phyloP scores from a whole-genome alignment of 2,888 invertebrate genomes.

The Cecidostiba fungosa region DNA sequence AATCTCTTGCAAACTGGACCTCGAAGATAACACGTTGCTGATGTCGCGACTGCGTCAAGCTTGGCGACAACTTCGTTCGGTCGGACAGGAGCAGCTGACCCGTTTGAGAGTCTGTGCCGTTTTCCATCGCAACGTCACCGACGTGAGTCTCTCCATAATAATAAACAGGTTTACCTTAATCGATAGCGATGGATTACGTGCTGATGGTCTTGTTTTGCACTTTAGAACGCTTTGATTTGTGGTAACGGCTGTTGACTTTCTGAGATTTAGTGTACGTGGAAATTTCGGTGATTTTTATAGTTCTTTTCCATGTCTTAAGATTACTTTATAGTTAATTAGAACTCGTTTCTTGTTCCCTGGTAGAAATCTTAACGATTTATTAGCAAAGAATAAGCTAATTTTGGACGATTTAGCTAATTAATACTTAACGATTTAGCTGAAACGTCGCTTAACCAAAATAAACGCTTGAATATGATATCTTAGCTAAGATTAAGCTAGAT shows the following conservation, averaged over 20 bases:
- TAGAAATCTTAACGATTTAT: too few relatives aligned
- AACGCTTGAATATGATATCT: too few relatives aligned
- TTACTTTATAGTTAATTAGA: too few relatives aligned
- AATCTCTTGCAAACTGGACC: slow-evolving; percentile 86
- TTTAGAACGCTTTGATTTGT: not conserved
- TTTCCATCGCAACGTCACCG: slow-evolving; percentile 85
- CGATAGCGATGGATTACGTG: not conserved
- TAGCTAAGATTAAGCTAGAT: too few relatives aligned
- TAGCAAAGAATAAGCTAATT: too few relatives aligned
- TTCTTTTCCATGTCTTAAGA: too few relatives aligned
- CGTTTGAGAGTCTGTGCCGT: slow-evolving; percentile 88
- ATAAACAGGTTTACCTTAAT: not conserved
- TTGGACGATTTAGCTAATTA: too few relatives aligned
- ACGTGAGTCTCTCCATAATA: slow-evolving; percentile 69
- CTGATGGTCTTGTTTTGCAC: not conserved
- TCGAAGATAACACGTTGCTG: slow-evolving; percentile 83
- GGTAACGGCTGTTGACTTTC: not conserved
- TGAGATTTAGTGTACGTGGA: too few relatives aligned
- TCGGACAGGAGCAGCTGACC: slow-evolving; percentile 89
- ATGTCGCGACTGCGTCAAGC: slow-evolving; percentile 84
- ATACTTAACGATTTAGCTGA: too few relatives aligned
- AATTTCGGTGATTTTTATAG: too few relatives aligned
- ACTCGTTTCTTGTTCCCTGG: too few relatives aligned
- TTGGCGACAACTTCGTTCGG: slow-evolving; percentile 86
- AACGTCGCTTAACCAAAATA: too few relatives aligned